A percentile compares a stretch with the other conserved stretches of the same genome.
These are phyloP conservation scores for Blastomussa wellsi DNA, from an alignment of 92 coral and sea anemone species.

Conservation along the genomic window DNA sequence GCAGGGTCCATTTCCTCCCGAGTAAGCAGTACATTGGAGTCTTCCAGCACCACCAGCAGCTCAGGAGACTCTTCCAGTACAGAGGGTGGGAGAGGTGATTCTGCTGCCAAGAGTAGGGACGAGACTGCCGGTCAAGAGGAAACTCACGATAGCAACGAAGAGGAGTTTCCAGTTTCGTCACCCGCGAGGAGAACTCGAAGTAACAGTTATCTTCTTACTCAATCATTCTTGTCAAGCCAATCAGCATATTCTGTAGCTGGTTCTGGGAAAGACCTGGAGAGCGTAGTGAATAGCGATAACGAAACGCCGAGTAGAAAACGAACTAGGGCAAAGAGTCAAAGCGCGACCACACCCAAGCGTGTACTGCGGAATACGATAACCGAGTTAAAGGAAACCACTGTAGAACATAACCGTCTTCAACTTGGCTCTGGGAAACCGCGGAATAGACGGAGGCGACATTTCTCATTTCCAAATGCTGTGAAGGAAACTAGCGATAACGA, in stretches of 20 bases:
- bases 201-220: constrained; percentile 9
- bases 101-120: constrained; percentile 7
- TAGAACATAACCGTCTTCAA: not conserved
- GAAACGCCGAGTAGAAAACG: constrained; percentile 26
- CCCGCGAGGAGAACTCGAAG: constrained; percentile 11
- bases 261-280: constrained; percentile 10
- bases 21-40: constrained; percentile 35
- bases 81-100: constrained; percentile 7
- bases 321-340: constrained; percentile 29
- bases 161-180: not conserved
- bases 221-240: not conserved
- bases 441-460: constrained; percentile 26
- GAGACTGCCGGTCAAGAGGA: constrained; percentile 19
- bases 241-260: constrained; percentile 20
- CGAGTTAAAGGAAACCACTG: constrained; percentile 7
- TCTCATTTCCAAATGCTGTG: not conserved
- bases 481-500: not conserved
- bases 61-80: constrained; percentile 53
- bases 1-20: not conserved
- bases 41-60: constrained; percentile 41
- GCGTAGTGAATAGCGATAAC: not conserved
- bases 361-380: constrained; percentile 20
- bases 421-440: not conserved
- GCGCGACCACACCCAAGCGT: constrained; percentile 5
- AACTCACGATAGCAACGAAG: not conserved